A percentile compares a stretch with the other conserved stretches of the same genome.
phyloP scores from a whole-genome alignment of 2,113 vertebrate genomes.

The Indicator maculatus region DNA sequence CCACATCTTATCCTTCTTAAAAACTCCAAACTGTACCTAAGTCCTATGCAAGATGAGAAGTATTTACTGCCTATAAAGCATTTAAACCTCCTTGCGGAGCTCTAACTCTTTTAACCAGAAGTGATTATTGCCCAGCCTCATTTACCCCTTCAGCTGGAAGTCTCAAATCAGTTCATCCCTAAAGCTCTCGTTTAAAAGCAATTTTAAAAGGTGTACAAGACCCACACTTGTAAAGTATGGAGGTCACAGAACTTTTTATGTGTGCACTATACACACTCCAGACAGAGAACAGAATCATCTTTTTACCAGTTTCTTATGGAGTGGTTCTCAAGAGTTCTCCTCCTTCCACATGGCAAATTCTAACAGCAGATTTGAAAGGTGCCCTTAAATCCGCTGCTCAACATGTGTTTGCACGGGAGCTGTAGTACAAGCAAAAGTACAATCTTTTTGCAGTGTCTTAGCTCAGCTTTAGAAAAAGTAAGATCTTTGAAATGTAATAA shows the following conservation, averaged over 20 bases:
- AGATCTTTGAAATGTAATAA: background rate
- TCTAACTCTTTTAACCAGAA: background rate
- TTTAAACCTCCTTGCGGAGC: background rate
- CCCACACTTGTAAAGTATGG: background rate
- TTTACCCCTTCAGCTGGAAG: background rate
- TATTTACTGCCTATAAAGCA: background rate
- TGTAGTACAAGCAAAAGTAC: background rate
- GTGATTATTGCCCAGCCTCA: background rate
- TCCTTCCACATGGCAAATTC: background rate
- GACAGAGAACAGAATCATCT: fast-evolving
- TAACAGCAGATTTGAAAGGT: background rate
- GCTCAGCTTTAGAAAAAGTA: background rate
- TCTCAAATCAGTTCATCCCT: background rate
- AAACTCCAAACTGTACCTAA: background rate
- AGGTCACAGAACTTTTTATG: background rate
- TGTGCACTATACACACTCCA: background rate
- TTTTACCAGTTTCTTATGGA: background rate
- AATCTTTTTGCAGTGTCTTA: background rate
- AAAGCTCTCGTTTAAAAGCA: background rate
- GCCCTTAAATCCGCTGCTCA: background rate
- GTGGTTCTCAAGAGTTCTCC: background rate
- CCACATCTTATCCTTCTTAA: background rate
- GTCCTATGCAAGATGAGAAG: background rate
- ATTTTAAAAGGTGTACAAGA: background rate
- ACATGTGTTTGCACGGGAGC: background rate